Evolutionary conservation across 2,888 invertebrate species (phyloP), one percentile per base, ranked within the genome.

Genomic region (Meloe dianella): DNA sequence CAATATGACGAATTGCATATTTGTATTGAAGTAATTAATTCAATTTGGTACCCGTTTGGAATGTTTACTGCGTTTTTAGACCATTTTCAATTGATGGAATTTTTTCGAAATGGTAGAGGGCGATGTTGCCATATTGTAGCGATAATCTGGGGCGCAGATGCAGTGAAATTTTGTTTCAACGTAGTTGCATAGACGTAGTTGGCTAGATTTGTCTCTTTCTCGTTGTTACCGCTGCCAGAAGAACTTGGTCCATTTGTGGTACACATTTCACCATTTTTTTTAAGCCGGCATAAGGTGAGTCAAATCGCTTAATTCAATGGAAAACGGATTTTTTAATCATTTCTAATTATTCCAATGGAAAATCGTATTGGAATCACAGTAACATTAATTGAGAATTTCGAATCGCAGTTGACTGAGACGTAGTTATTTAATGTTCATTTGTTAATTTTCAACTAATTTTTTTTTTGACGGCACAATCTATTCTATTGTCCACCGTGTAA

Each of bases 201-300:
- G 62, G 38, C 60, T 41, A 56, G 57, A 65, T 62, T 62, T 68
- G 65, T 68, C 64, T 68, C 68, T 68, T 68, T 68, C 68, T 65
- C 35, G 58, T 59, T 54, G 63, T 65, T 63, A 62, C 63, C 65
- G 41, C 65, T 57, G 68, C 59, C 64, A 61, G 66, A 64, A 56
- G 54, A 54, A n/a, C 27, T 27, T 14, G 54, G 27, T 54, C n/a
- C 24, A 9, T 61, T 8, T 56, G 58, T 60, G 57, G 61, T 32
- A 14, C 38, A 29, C 35, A 29, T 51, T 60, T 57, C 65, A 65
- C 65, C 68, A 63, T 66, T 62, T 64, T 54, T 12, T 54, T 2
- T 29, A 17, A 12, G 9, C 60, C 58, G 58, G 67, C 32, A 8
- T 32, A 35, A 54, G 60, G 66, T 66, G 32, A 17, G 61, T 30